A percentile compares a stretch with the other conserved stretches of the same genome.
phyloP scores from a whole-genome alignment of 2,888 invertebrate species.

The Criorhina ranunculi region DNA sequence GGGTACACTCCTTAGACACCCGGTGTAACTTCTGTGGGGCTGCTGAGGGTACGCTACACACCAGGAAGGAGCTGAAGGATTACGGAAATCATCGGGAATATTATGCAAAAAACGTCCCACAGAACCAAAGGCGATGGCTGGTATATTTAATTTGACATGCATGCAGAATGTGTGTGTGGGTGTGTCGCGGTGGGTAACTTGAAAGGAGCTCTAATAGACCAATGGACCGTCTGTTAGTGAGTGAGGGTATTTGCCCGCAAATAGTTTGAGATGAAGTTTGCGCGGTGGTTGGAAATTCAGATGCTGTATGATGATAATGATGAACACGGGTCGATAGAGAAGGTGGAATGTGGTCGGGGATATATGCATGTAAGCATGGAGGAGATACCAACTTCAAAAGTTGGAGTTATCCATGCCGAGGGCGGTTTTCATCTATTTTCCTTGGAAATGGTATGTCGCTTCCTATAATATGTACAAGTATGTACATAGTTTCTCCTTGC shows the following conservation, averaged over 20 bases:
- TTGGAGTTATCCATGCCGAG: conserved; percentile 30
- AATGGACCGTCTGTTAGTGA: conserved; percentile 13
- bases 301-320: conserved; percentile 24
- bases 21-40: conserved; percentile 19
- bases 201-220: conserved; percentile 9
- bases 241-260: conserved; percentile 33
- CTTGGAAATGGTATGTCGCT: conserved; percentile 57
- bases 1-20: neutral
- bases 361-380: neutral
- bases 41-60: neutral
- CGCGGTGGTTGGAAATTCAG: conserved; percentile 7
- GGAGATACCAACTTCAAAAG: conserved; percentile 34
- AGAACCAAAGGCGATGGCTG: conserved; percentile 37
- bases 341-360: neutral
- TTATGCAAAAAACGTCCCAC: conserved; percentile 60
- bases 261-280: conserved; percentile 26
- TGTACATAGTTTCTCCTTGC: too few relatives aligned
- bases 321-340: conserved; percentile 28
- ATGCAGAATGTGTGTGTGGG: conserved; percentile 17
- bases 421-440: conserved; percentile 42
- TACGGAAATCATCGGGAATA: conserved; percentile 51
- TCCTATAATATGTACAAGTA: neutral
- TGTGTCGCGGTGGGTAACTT: neutral
- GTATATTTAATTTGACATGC: conserved; percentile 63
- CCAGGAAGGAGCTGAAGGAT: conserved; percentile 26